A percentile compares a stretch with the other conserved stretches of the same genome.
These are phyloP conservation scores for Belgica antarctica DNA, from an alignment of 2,888 invertebrate genomes.

Conservation along the genomic window DNA sequence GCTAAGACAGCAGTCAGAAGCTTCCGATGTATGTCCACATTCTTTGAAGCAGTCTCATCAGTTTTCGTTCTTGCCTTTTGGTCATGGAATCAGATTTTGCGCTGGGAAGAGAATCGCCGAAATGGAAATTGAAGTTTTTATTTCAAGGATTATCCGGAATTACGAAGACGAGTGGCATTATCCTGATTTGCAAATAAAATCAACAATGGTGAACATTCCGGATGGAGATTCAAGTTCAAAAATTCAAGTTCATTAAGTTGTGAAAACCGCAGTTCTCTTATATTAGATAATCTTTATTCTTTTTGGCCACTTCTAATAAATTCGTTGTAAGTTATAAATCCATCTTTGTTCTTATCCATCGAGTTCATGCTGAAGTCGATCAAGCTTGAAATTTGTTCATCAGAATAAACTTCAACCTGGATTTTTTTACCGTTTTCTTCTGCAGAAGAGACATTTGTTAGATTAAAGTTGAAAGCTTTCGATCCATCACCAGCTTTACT, in stretches of 20 bases:
- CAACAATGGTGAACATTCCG: not conserved
- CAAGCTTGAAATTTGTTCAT: slow-evolving; percentile 44
- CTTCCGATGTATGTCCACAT: slow-evolving; percentile 15
- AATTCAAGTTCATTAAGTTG: too few relatives aligned
- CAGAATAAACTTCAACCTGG: too few relatives aligned
- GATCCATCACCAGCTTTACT: too few relatives aligned
- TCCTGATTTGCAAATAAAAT: slow-evolving; percentile 41
- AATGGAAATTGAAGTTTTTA: slow-evolving; percentile 42
- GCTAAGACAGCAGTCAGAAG: slow-evolving; percentile 23
- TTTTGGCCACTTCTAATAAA: too few relatives aligned
- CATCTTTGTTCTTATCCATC: slow-evolving; percentile 61
- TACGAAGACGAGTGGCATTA: slow-evolving; percentile 44
- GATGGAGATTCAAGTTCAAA: not conserved
- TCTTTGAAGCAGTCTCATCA: slow-evolving; percentile 32
- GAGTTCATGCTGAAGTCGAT: slow-evolving; percentile 58
- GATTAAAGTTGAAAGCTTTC: too few relatives aligned
- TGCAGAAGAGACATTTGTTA: too few relatives aligned
- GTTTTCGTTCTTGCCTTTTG: slow-evolving; percentile 43
- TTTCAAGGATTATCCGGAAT: slow-evolving; percentile 38
- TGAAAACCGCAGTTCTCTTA: too few relatives aligned
- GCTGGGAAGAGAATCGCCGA: slow-evolving; percentile 44
- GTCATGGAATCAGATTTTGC: slow-evolving; percentile 40
- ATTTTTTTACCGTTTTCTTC: too few relatives aligned
- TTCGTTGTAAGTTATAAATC: slow-evolving; percentile 59
- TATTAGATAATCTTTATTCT: too few relatives aligned